Evolutionary conservation across 2,113 vertebrate genomes (phyloP), one percentile per base, ranked within the genome.

Genomic region (Dasyprocta punctata): DNA sequence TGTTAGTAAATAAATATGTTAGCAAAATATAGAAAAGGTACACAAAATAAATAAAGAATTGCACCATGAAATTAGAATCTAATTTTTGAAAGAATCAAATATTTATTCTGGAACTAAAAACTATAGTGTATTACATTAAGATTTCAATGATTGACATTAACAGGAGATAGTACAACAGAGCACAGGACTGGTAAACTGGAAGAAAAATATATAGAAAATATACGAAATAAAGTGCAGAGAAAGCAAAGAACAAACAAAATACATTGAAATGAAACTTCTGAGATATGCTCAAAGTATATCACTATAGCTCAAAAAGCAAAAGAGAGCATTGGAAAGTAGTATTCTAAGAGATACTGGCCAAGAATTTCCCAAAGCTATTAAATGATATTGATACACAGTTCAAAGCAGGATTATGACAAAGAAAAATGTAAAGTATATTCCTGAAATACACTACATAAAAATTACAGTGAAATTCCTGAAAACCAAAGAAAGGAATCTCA

Each of bases 301-400:
- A 26, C 22, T 54, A 58, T 44, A 44, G 8, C 85, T 58, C 33
- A 20, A 69, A 82, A 67, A 82, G 87, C 33, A 71, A 87, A 81
- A 80, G 49, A 89, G 58, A 65, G 1, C 38, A 90, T 38, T 30
- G 19, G 26, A 93, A 83, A 95, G 0, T 69, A 58, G 73, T 58
- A 30, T 12, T 38, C 47, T n/a, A 60, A 87, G 30, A 24, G 28
- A 41, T 54, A 28, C 6, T 73, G 36, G 11, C 38, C 47, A 86
- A 77, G 11, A 90, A 47, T 78, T 90, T 95, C n/a, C 73, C 94
- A 87, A 92, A 73, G 44, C 41, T 36, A 30, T 67, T 71, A 91
- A 75, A 93, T 3, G 14, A 38, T 54, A 63, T 47, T 41, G 33
- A 54, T 24, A 52, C 49, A 86, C 61, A 89, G 56, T 16, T 38